These are phyloP conservation scores for Pardosa pseudoannulata DNA, from an alignment of 2,888 invertebrate species.

Conservation along the genomic window DNA sequence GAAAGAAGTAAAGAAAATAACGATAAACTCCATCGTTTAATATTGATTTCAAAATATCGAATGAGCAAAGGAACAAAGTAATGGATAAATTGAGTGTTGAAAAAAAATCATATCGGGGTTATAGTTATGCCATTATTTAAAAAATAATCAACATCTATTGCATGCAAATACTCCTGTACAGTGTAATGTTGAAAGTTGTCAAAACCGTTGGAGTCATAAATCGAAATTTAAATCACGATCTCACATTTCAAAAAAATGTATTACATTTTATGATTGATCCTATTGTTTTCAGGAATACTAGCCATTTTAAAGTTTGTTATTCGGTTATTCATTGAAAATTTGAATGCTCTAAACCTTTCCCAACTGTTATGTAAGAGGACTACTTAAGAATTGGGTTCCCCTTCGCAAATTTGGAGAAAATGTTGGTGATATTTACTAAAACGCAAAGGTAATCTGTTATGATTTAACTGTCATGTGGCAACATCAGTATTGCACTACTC, in stretches of 20 bases:
- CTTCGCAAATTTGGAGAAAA: too few species aligned
- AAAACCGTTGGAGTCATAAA: background rate
- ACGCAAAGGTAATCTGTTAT: too few species aligned
- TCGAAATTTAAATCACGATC: background rate
- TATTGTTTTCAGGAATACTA: conserved; percentile 10
- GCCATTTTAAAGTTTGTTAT: conserved; percentile 33
- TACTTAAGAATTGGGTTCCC: too few species aligned
- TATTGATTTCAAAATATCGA: background rate
- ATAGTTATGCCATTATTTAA: conserved; percentile 33
- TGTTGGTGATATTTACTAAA: too few species aligned
- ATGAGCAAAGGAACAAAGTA: background rate
- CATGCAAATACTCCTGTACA: conserved; percentile 20
- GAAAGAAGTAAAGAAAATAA: conserved; percentile 8
- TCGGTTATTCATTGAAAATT: conserved; percentile 33
- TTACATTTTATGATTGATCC: conserved; percentile 23
- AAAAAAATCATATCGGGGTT: conserved; percentile 43
- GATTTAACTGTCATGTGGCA: too few species aligned
- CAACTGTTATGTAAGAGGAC: conserved; percentile 42
- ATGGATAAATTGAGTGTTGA: background rate
- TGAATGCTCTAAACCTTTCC: background rate
- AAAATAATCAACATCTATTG: conserved; percentile 35
- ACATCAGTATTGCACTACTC: too few species aligned
- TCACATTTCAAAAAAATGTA: conserved; percentile 8
- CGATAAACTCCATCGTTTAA: background rate
- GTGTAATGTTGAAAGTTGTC: background rate